These are phyloP conservation scores for Denticeps clupeoides DNA, from an alignment of 2,797 vertebrate species.

Conservation along the genomic window DNA sequence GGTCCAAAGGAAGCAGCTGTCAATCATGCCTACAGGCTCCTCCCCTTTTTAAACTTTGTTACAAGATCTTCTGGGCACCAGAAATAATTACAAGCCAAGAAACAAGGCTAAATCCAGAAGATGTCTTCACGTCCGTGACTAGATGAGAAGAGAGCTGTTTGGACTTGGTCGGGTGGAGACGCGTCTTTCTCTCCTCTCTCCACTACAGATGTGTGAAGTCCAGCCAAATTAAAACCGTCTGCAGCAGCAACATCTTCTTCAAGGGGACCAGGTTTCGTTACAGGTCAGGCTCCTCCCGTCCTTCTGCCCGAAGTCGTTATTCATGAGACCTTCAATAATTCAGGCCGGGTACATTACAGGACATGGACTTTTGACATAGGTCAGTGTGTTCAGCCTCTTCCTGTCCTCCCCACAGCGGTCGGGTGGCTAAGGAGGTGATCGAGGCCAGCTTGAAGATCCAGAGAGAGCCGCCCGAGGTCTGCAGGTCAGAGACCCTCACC, in stretches of 20 bases:
- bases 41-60: too few relatives aligned
- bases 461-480: slow-evolving; percentile 82
- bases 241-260: slow-evolving; percentile 97
- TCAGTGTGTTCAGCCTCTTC: neutral
- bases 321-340: neutral
- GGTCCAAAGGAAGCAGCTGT: too few relatives aligned
- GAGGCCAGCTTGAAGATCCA: slow-evolving; percentile 96
- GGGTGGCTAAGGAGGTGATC: slow-evolving; percentile 93
- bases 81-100: too few relatives aligned
- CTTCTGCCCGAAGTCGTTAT: neutral
- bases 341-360: too few relatives aligned
- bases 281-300: slow-evolving; percentile 58
- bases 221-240: slow-evolving; percentile 95
- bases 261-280: slow-evolving; percentile 97
- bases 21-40: too few relatives aligned
- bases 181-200: neutral
- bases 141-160: too few relatives aligned
- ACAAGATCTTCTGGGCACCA: too few relatives aligned
- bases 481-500: slow-evolving; percentile 59
- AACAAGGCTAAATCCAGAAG: too few relatives aligned
- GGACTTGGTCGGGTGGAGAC: neutral
- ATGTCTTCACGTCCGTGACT: too few relatives aligned
- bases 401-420: slow-evolving; percentile 61
- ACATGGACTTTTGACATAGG: too few relatives aligned
- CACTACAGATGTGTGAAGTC: slow-evolving; percentile 85